Evolutionary conservation across 2,797 vertebrate genomes (phyloP).

Genomic region (Galago senegalensis): DNA sequence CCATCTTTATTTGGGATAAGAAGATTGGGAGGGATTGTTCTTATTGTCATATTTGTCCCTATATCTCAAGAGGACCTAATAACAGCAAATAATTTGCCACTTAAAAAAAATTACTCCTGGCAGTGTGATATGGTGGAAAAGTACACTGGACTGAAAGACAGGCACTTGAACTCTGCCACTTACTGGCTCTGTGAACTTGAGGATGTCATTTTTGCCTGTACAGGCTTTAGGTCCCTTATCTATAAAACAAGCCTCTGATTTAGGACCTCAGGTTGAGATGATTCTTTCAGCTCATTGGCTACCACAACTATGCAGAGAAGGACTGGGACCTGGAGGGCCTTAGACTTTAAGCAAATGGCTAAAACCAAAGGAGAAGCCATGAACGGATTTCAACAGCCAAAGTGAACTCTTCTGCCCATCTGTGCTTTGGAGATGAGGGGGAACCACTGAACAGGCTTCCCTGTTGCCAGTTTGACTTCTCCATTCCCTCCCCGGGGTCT

Average conservation of each 20-base stretch:
- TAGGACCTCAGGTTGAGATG: neutral
- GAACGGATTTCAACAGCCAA: conserved; percentile 37
- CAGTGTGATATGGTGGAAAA: neutral
- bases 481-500: neutral
- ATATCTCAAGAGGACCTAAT: neutral
- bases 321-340: neutral
- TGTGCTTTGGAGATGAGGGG: neutral
- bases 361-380: neutral
- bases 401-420: neutral
- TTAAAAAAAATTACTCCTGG: neutral
- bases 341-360: neutral
- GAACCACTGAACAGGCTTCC: neutral
- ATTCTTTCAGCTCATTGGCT: neutral
- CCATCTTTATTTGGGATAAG: conserved; percentile 31
- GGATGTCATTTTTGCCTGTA: neutral
- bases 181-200: neutral
- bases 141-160: neutral
- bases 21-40: neutral
- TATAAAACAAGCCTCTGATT: neutral
- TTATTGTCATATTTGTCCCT: neutral
- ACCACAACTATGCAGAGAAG: neutral
- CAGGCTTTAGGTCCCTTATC: neutral
- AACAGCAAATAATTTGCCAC: neutral
- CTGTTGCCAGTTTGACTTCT: neutral
- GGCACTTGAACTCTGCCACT: neutral